A percentile compares a stretch with the other conserved stretches of the same genome.
Conservation (phyloP, 2,888 invertebrate genomes). For the Amblyjoppa proteus region DNA sequence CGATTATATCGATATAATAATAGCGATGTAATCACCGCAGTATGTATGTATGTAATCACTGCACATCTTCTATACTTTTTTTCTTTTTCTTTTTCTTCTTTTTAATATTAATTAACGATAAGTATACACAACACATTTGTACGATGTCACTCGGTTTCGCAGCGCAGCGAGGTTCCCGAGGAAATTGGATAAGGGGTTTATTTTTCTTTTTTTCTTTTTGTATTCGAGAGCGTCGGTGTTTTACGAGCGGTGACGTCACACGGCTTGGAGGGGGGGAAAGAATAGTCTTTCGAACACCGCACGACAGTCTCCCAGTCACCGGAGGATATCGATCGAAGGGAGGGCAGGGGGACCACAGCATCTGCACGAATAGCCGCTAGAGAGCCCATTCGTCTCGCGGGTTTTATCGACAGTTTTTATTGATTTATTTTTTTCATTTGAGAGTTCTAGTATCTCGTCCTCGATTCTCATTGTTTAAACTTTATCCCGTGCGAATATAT, state of each 20-base stretch:
- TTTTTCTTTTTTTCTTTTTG: slow-evolving; percentile 17
- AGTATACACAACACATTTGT: slow-evolving; percentile 85
- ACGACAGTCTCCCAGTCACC: slow-evolving; percentile 49
- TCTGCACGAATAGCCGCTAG: slow-evolving; percentile 51
- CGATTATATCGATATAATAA: slow-evolving; percentile 59
- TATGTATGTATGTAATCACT: slow-evolving; percentile 8
- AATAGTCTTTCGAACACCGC: slow-evolving; percentile 40
- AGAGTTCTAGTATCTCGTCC: slow-evolving; percentile 70
- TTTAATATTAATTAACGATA: slow-evolving; percentile 82
- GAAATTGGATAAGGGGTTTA: slow-evolving; percentile 67
- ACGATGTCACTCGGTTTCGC: slow-evolving; percentile 81
- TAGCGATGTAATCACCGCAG: slow-evolving; percentile 39
- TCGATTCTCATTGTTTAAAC: slow-evolving; percentile 56
- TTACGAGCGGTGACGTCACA: slow-evolving; percentile 17
- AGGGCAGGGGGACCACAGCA: slow-evolving; percentile 19
- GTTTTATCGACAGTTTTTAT: slow-evolving; percentile 50
- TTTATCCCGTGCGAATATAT: slow-evolving; percentile 43
- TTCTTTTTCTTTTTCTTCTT: slow-evolving; percentile 35
- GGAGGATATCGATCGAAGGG: slow-evolving; percentile 35
- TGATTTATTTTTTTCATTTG: slow-evolving; percentile 15
- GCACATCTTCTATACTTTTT: slow-evolving; percentile 62
- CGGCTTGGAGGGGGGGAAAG: slow-evolving; percentile 45
- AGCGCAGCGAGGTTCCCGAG: slow-evolving; percentile 76
- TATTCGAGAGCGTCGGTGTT: slow-evolving; percentile 2
- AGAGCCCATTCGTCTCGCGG: slow-evolving; percentile 68